Evolutionary conservation across 2,113 vertebrate species (phyloP).

Genomic region (Syrrhaptes paradoxus): DNA sequence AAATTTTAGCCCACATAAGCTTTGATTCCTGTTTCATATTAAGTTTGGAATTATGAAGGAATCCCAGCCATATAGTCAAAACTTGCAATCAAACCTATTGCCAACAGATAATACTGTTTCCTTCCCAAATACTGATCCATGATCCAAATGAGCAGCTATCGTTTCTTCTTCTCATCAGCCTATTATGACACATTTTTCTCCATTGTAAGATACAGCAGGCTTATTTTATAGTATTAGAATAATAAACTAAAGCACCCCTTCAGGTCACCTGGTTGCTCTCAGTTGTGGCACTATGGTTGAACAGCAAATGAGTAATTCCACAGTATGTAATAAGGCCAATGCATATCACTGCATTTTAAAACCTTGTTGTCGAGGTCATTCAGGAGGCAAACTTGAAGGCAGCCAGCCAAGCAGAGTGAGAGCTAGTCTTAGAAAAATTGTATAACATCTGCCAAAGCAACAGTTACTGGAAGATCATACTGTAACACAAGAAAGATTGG

Average conservation of each 20-base stretch:
- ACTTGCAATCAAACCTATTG: neutral
- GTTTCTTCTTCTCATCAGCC: neutral
- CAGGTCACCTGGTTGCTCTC: neutral
- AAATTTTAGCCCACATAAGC: neutral
- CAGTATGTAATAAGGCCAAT: neutral
- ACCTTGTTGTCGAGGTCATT: neutral
- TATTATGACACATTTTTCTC: neutral
- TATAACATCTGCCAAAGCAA: conserved; percentile 11
- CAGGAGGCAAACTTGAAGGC: conserved; percentile 25
- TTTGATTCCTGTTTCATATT: neutral
- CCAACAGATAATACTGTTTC: neutral
- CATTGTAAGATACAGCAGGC: neutral
- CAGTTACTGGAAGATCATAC: neutral
- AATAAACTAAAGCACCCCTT: neutral
- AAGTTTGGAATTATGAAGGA: neutral
- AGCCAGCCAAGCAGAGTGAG: neutral
- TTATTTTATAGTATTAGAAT: neutral
- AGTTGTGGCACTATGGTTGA: neutral
- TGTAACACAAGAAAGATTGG: neutral
- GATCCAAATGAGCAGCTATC: neutral
- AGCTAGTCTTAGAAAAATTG: conserved; percentile 5
- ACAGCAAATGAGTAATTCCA: neutral
- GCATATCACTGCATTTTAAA: neutral
- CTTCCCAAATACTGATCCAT: neutral
- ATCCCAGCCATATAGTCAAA: neutral